Evolutionary conservation across 2,113 vertebrate species (phyloP), one percentile per base, ranked within the genome.

Genomic region (Barbus barbus): DNA sequence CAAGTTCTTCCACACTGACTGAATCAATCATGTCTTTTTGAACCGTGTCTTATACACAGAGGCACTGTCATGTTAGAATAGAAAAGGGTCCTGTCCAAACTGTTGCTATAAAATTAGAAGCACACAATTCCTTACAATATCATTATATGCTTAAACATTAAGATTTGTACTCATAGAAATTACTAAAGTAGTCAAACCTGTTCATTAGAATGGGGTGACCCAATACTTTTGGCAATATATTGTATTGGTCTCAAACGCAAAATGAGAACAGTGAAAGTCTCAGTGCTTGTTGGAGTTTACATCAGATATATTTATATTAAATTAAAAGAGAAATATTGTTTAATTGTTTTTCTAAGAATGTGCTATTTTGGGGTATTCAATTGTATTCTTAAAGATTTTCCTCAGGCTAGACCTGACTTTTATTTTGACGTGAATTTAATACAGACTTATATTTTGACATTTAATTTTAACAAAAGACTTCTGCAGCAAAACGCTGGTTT

Each of bases 391-490:
- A 71, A 38, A 41, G 4, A 7, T 36, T 41, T 41, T 14, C 14
- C 24, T 48, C n/a, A n/a, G 20, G 44, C 18, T 3, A 31, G 1
- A 48, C 33, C 67, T 38, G 72, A 31, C 73, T 75, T 75, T 75
- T 75, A 75, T 75, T 75, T 48, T 75, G 73, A 51, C 24, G 48
- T 16, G 44, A 75, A 31, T 51, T 31, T 20, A 16, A 51, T 20
- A 26, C 16, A 51, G 46, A 75, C 46, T 22, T 33, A 51, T 22
- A 75, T 75, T 75, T 31, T 75, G 73, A 33, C 73, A 31, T 53
- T 53, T 9, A 51, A 11, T 46, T 11, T 18, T 13, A 74, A 9
- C 2, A 5, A 28, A 46, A 16, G 14, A 26, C 16, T 74, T 46
- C 44, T 8, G 24, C 44, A 48, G 7, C 7, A 75, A 48, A 73